Base-by-base conservation (phyloP, 2,797 vertebrate species). In the Spinus pinus region DNA sequence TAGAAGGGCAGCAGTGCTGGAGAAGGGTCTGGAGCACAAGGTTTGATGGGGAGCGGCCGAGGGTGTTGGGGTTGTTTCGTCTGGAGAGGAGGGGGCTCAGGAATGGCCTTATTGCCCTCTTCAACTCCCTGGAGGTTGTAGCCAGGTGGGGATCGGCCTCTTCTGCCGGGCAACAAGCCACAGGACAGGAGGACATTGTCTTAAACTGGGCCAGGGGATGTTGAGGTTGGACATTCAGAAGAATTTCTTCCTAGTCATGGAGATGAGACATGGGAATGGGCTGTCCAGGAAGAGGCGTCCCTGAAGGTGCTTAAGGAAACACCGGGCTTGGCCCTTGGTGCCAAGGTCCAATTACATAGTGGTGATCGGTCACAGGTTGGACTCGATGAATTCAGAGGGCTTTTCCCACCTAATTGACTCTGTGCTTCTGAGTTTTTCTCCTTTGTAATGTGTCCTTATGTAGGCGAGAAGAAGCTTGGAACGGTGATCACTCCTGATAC, bases 381-480 rank as follows among this genome's bases (percentile, higher is more conserved):
- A 28, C 33, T 15, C 0, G 0, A 16, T 58, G 8, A 12, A 3
- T 46, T 58, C 30, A 41, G 46, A 23, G 14, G 0, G 0, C 21
- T 23, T 20, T 35, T 35, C 22, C 25, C 33, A 7, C 18, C 10
- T 20, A 5, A 22, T 1, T 35, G 22, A 14, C 3, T 71, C 57
- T 4, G 7, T 57, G 39, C 11, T 58, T 41, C 80, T 51, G 46
- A 23, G 10, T 4, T 44, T 37, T 49, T 27, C 12, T 14, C 12
- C 27, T 33, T 53, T 67, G 60, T 67, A 23, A 4, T 56, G 10
- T 77, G 80, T 53, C 31, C 51, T 47, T 28, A 6, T 7, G 42
- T 75, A 99, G 99, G 99, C 23, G 99, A 99, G 96, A 99, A 99
- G 98, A 99, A 99, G 90, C 98, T 99, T 23, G 99, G 99, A 8